Percentiles rank a stretch among this genome's conserved stretches.
Conservation (phyloP, 2,113 vertebrate species). For the Scatophagus argus region DNA sequence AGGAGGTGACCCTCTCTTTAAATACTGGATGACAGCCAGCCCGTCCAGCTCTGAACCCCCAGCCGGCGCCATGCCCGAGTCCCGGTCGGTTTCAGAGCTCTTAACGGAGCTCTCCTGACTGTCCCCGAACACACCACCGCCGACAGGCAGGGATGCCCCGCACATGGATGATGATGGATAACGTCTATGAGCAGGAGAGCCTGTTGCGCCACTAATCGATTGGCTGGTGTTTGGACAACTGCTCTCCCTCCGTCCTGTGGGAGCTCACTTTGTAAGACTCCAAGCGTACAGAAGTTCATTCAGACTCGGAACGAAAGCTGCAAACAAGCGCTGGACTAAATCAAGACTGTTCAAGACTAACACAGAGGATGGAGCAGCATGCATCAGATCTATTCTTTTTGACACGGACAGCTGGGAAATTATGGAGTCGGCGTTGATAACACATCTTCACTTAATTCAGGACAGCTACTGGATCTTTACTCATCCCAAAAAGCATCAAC, state of each 20-base stretch:
- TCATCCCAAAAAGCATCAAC: background rate
- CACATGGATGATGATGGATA: slow-evolving; percentile 52
- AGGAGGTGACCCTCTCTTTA: background rate
- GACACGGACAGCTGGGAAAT: background rate
- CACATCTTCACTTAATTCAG: background rate
- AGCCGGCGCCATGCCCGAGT: slow-evolving; percentile 26
- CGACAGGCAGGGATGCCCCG: slow-evolving; percentile 19
- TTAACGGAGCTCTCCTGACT: slow-evolving; percentile 30
- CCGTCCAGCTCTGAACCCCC: slow-evolving; percentile 17
- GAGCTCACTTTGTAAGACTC: slow-evolving; percentile 30
- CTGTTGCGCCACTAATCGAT: slow-evolving; percentile 68
- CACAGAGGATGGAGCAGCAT: background rate
- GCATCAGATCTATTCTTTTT: background rate
- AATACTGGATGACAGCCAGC: slow-evolving; percentile 38
- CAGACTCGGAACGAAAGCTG: slow-evolving; percentile 12
- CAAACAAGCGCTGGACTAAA: background rate
- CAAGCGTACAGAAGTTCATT: background rate
- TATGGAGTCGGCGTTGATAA: background rate
- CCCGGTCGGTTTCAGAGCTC: slow-evolving; percentile 32
- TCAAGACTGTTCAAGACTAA: background rate
- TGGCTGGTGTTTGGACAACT: slow-evolving; percentile 72
- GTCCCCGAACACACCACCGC: slow-evolving; percentile 4
- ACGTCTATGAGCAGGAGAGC: slow-evolving; percentile 17
- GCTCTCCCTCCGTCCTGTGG: slow-evolving; percentile 30
- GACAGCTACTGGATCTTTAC: background rate